Base-by-base conservation (phyloP, 1,140 invertebrate species). In the Tetragonula clypearis region DNA sequence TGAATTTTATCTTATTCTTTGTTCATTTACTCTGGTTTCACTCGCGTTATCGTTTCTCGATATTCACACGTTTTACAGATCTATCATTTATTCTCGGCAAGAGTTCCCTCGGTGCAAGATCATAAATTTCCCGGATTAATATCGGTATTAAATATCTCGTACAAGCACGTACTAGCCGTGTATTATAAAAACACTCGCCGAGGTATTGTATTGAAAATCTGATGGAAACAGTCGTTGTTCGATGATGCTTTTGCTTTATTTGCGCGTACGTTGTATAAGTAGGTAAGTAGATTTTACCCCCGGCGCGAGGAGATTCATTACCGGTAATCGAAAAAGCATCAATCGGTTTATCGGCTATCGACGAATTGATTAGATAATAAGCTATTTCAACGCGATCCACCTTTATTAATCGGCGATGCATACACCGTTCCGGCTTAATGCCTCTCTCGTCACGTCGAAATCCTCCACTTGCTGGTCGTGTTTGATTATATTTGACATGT, bases 401-500 rank as follows among this genome's bases (percentile, higher is more conserved):
- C 12, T 21, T 66, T 49, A 53, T 79, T 79, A 68, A 30, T 55
- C 49, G 26, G 2, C 2, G 19, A 23, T 12, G 26, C n/a, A 14
- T 26, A 19, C 14, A 53, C 17, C n/a, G 60, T 65, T 49, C 60
- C n/a, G 19, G 41, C n/a, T 66, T 26, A 55, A 79, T 30, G 49
- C 23, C 66, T 26, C 66, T 26, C 60, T 49, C 76, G 41, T 53
- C 60, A 21, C 35, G 41, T 53, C n/a, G 60, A 5, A 66, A 78
- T 30, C 14, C 12, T 11, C 58, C 21, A 19, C n/a, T 53, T 66
- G 12, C 2, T 15, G 12, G 41, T 23, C 19, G 19, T 49, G 62
- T 53, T 66, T 79, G 35, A 53, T 49, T 66, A 62, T 21, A n/a
- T 21, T 79, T 79, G n/a, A 79, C 77, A 26, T 49, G 49, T 79